Percentiles rank a stretch among this genome's conserved stretches.
phyloP scores from a whole-genome alignment of 2,113 vertebrate species.

The Ivindomyrus marchei region DNA sequence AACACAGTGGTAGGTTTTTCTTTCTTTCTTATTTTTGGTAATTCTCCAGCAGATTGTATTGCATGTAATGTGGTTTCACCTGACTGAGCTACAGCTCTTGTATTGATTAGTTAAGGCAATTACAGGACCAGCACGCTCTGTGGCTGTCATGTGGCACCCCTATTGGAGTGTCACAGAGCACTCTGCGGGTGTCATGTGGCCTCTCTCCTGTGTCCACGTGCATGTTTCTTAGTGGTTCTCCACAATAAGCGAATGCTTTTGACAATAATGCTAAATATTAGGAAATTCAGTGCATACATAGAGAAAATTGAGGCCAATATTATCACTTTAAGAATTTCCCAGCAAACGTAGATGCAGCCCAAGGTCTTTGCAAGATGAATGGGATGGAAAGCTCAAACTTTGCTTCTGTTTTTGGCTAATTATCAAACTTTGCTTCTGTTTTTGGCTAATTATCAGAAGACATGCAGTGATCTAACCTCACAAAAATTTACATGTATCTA shows the following conservation, averaged over 20 bases:
- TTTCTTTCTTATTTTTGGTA: conserved; percentile 11
- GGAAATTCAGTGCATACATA: background rate
- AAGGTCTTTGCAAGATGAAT: background rate
- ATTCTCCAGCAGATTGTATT: conserved; percentile 14
- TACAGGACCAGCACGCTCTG: background rate
- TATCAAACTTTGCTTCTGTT: conserved; percentile 36
- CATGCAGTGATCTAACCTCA: conserved; percentile 55
- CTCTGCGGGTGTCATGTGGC: background rate
- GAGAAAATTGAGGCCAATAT: background rate
- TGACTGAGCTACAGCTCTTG: background rate
- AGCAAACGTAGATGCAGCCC: background rate
- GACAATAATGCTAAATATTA: background rate
- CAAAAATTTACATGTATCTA: conserved; percentile 49
- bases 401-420: conserved; percentile 28
- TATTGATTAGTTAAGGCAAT: conserved; percentile 10
- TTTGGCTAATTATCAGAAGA: conserved; percentile 44
- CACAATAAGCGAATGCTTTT: background rate
- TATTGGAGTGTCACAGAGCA: background rate
- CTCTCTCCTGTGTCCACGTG: background rate
- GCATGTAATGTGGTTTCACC: background rate
- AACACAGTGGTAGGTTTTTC: conserved; percentile 22
- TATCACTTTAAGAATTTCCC: background rate
- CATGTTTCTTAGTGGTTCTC: background rate
- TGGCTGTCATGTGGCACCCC: background rate
- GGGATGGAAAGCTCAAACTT: conserved; percentile 27